These are phyloP conservation scores for Drosophila azteca DNA, from an alignment of 1,140 invertebrate species.

Conservation along the genomic window DNA sequence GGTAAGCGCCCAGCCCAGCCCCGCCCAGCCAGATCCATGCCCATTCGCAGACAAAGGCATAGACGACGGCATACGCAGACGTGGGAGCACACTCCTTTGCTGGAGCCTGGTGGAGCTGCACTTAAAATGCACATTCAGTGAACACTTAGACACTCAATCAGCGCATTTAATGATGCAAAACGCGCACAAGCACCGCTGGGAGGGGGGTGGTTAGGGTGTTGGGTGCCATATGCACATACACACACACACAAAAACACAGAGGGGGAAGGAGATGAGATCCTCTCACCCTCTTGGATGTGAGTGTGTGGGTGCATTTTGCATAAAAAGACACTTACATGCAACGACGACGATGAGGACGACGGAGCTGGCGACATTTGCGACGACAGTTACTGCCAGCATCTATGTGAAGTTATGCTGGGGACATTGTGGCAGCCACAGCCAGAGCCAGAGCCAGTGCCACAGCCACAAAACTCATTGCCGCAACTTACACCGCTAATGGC, in stretches of 20 bases:
- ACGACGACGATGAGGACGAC: conserved; percentile 30
- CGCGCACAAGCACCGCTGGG: conserved; percentile 40
- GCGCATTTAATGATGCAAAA: conserved; percentile 79
- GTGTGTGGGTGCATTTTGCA: conserved; percentile 65
- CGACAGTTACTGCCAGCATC: conserved; percentile 77
- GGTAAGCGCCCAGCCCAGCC: conserved; percentile 60
- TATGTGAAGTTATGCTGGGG: conserved; percentile 75
- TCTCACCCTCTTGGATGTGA: no score
- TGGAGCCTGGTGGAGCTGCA: conserved; percentile 22
- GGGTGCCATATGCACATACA: conserved; percentile 39
- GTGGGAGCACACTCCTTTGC: not conserved
- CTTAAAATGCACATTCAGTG: conserved; percentile 74
- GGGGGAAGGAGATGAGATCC: no score
- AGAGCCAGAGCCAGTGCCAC: conserved; percentile 8
- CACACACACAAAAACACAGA: no score
- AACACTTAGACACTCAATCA: conserved; percentile 80
- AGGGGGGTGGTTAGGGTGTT: conserved; percentile 14
- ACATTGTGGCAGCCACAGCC: conserved; percentile 37
- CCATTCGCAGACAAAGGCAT: conserved; percentile 30
- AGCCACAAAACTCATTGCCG: conserved; percentile 78
- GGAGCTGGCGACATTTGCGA: conserved; percentile 74
- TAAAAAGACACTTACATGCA: conserved; percentile 78
- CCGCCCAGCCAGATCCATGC: not conserved
- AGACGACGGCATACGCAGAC: conserved; percentile 11
- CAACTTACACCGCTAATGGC: conserved; percentile 82